These are phyloP conservation scores for Bombus huntii DNA, from an alignment of 1,140 invertebrate species.

Conservation along the genomic window DNA sequence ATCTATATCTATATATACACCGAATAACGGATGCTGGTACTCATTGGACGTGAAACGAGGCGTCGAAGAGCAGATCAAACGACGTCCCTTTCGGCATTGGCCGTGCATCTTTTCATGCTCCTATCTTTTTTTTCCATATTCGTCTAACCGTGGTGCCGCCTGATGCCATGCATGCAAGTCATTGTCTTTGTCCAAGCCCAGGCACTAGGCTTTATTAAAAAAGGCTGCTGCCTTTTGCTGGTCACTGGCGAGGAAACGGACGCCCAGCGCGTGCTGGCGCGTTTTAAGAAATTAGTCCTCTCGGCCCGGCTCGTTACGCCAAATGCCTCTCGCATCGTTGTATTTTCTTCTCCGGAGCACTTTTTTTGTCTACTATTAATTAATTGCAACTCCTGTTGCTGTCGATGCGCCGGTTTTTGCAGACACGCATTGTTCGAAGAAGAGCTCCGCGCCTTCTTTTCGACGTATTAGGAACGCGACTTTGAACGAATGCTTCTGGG, in stretches of 20 bases:
- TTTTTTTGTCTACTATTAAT: conserved; percentile 28
- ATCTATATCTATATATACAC: background rate
- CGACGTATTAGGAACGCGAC: background rate
- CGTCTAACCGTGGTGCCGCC: conserved; percentile 36
- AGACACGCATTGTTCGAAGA: background rate
- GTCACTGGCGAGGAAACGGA: conserved; percentile 76
- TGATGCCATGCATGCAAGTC: conserved; percentile 20
- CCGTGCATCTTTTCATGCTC: conserved; percentile 22
- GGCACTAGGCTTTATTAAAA: conserved; percentile 80
- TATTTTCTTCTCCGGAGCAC: background rate
- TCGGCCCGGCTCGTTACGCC: conserved; percentile 39
- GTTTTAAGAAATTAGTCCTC: conserved; percentile 80
- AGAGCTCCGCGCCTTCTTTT: background rate
- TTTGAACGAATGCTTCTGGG: too few species aligned
- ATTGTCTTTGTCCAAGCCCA: conserved; percentile 65
- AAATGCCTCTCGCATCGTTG: conserved; percentile 18
- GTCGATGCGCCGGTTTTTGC: background rate
- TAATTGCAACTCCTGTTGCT: conserved; percentile 28
- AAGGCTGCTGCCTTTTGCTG: conserved; percentile 61
- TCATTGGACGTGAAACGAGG: background rate
- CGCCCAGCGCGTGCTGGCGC: conserved; percentile 45
- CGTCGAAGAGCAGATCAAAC: conserved; percentile 21
- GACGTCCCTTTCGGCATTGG: conserved; percentile 30
- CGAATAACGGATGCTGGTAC: background rate
- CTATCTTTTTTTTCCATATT: background rate